phyloP scores from a whole-genome alignment of 2,797 vertebrate species.

The Remorina albescens region DNA sequence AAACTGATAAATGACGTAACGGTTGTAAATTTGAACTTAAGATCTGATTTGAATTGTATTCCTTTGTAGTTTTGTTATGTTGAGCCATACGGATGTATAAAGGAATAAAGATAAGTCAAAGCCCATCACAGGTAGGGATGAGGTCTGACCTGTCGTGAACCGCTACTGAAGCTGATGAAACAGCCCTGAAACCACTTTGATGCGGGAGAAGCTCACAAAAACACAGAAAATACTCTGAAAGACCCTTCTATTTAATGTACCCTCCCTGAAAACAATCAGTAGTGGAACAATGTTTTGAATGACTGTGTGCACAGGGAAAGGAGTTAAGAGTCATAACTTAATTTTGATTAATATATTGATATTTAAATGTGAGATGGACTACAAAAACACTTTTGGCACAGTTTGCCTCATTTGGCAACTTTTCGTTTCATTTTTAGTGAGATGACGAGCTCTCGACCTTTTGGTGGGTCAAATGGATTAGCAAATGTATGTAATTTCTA shows the following conservation, averaged over 20 bases:
- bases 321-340: not conserved
- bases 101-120: slow-evolving; percentile 11
- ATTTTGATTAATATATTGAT: not conserved
- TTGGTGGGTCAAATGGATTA: slow-evolving; percentile 33
- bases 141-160: slow-evolving; percentile 27
- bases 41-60: not conserved
- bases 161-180: slow-evolving; percentile 54
- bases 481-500: slow-evolving; percentile 23
- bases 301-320: not conserved
- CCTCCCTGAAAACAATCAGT: not conserved
- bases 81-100: not conserved
- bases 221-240: slow-evolving; percentile 14
- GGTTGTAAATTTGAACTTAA: not conserved
- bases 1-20: not conserved
- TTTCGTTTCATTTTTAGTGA: slow-evolving; percentile 13
- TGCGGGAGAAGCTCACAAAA: slow-evolving; percentile 25
- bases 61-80: too few relatives aligned
- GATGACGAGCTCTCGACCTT: slow-evolving; percentile 9
- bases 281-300: too few relatives aligned
- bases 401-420: slow-evolving; percentile 9
- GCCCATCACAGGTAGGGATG: slow-evolving; percentile 12
- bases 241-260: slow-evolving; percentile 1
- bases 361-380: not conserved
- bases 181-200: slow-evolving; percentile 47
- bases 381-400: not conserved